phyloP scores from a whole-genome alignment of 1,140 invertebrate species.

The Phymorhynchus buccinoides region DNA sequence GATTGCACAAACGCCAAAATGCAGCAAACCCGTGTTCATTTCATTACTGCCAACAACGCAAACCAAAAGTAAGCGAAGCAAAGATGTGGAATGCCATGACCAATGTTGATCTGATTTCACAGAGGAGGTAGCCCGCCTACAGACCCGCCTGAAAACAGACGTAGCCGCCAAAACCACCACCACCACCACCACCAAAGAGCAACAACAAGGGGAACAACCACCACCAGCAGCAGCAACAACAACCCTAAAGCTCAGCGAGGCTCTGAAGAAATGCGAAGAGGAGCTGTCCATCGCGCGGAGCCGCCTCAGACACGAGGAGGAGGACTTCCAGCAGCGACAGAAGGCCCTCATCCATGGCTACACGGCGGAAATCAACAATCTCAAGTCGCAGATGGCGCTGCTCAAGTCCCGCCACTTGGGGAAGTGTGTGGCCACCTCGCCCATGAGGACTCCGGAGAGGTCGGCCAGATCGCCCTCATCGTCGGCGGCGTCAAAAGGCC shows the following conservation, averaged over 20 bases:
- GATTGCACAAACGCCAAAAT: too few relatives aligned
- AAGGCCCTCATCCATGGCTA: constrained; percentile 65
- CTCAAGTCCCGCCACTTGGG: constrained; percentile 32
- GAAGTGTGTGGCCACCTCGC: constrained; percentile 11
- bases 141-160: background rate
- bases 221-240: too few relatives aligned
- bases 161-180: too few relatives aligned
- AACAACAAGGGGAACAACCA: too few relatives aligned
- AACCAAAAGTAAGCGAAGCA: too few relatives aligned
- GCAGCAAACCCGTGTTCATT: too few relatives aligned
- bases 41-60: too few relatives aligned
- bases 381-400: constrained; percentile 54
- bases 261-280: constrained; percentile 42
- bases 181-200: too few relatives aligned
- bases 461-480: background rate
- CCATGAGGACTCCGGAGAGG: constrained; percentile 10
- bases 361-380: constrained; percentile 60
- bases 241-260: background rate
- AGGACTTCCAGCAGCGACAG: constrained; percentile 57
- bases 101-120: too few relatives aligned
- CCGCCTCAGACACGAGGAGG: constrained; percentile 52
- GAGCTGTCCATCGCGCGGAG: constrained; percentile 46
- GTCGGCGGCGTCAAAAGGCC: too few relatives aligned
- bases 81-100: too few relatives aligned
- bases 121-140: background rate